phyloP scores from a whole-genome alignment of 1,140 invertebrate species.

The Stegodyphus mimosarum region DNA sequence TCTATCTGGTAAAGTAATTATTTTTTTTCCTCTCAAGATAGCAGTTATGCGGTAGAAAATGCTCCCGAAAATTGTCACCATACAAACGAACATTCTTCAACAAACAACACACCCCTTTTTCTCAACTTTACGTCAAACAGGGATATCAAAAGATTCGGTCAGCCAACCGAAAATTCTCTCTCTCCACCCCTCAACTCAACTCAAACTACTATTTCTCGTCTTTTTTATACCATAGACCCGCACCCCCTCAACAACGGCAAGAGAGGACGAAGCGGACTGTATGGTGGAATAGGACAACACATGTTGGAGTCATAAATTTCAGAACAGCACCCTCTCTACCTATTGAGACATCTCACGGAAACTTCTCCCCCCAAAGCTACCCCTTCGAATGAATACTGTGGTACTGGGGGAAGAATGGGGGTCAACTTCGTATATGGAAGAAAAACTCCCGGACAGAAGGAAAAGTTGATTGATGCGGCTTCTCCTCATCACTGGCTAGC shows the following conservation, averaged over 20 bases:
- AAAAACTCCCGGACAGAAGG: conserved; percentile 47
- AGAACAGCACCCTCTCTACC: conserved; percentile 43
- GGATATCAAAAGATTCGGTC: conserved; percentile 31
- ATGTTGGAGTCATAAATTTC: conserved; percentile 61
- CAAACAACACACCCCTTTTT: not conserved
- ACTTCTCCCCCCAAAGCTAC: conserved; percentile 1
- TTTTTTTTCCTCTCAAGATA: too few species aligned
- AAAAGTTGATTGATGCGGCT: conserved; percentile 54
- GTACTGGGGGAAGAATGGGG: not conserved
- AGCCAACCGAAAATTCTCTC: not conserved
- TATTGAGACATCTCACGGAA: conserved; percentile 47
- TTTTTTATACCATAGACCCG: conserved; percentile 24
- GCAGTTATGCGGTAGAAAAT: too few species aligned
- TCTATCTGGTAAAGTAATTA: too few species aligned
- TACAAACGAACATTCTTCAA: not conserved
- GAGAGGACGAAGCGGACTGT: conserved; percentile 1
- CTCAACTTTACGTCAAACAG: not conserved
- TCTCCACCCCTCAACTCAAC: conserved; percentile 7
- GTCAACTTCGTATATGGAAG: conserved; percentile 3
- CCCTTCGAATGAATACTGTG: conserved; percentile 45
- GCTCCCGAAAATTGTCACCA: too few species aligned
- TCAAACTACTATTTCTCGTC: conserved; percentile 20
- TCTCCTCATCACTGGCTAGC: conserved; percentile 34
- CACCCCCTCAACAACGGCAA: not conserved
- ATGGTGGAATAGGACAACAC: conserved; percentile 42